Percentiles rank a stretch among this genome's conserved stretches.
Conservation (phyloP, 2,888 invertebrate species). For the Chloromyia formosa region DNA sequence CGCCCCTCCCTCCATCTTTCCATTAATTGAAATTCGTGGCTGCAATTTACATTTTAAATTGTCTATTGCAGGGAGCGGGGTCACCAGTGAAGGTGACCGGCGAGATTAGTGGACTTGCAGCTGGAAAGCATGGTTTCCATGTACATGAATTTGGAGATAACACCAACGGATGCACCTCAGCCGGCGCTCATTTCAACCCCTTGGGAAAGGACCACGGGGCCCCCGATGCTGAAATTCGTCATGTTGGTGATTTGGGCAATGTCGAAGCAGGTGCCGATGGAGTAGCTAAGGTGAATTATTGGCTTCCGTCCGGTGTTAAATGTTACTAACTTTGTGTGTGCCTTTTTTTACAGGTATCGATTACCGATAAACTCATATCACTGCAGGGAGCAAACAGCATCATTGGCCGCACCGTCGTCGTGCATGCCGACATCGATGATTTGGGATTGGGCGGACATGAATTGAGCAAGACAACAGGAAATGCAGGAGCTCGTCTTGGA, state of each 20-base stretch:
- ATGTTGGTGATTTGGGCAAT: conserved; percentile 92
- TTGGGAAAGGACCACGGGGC: conserved; percentile 81
- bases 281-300: conserved; percentile 67
- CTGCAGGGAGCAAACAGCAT: conserved; percentile 78
- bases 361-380: conserved; percentile 72
- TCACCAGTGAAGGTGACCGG: conserved; percentile 82
- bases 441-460: conserved; percentile 93
- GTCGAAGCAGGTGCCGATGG: conserved; percentile 73
- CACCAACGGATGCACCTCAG: conserved; percentile 94
- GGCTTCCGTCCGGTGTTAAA: no score
- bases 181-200: conserved; percentile 95
- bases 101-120: conserved; percentile 78
- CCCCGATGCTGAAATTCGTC: conserved; percentile 76
- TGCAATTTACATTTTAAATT: conserved; percentile 33
- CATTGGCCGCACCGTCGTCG: conserved; percentile 85
- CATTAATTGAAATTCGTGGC: no score
- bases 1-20: no score
- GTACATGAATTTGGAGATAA: conserved; percentile 97
- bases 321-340: neutral
- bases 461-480: conserved; percentile 91
- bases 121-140: conserved; percentile 82
- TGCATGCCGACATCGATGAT: conserved; percentile 94
- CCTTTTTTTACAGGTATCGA: conserved; percentile 64
- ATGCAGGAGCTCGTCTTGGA: conserved; percentile 83
- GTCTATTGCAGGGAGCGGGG: conserved; percentile 67